Conservation (phyloP, 2,888 invertebrate species). For the Keiferia lycopersicella region DNA sequence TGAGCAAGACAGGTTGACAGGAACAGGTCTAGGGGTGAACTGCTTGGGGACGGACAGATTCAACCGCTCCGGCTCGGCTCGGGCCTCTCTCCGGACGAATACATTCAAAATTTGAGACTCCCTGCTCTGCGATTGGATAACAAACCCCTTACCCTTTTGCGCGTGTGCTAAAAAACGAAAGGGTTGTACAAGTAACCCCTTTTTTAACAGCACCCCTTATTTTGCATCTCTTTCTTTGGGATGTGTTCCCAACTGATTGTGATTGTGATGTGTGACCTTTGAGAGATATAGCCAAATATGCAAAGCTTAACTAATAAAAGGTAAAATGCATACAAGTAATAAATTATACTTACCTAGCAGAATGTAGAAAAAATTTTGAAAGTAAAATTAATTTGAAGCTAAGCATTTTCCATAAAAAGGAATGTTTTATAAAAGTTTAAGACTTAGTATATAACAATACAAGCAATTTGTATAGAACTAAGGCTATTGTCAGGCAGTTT, state of each 20-base stretch:
- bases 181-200: constrained; percentile 74
- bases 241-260: neutral
- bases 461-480: neutral
- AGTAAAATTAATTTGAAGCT: neutral
- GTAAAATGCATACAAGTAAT: neutral
- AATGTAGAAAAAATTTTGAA: neutral
- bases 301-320: neutral
- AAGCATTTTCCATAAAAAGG: neutral
- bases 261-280: no score
- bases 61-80: constrained; percentile 44
- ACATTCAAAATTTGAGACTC: constrained; percentile 64
- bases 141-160: constrained; percentile 68
- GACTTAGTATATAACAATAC: neutral
- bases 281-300: neutral
- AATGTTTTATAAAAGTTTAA: neutral
- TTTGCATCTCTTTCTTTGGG: constrained; percentile 51
- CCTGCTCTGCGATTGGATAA: constrained; percentile 69
- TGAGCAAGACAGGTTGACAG: constrained; percentile 51
- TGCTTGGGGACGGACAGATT: constrained; percentile 48
- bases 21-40: constrained; percentile 54
- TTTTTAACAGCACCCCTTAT: constrained; percentile 61
- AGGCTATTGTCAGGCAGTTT: neutral
- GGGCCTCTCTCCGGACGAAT: constrained; percentile 55
- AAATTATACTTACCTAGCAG: neutral
- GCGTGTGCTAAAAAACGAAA: constrained; percentile 78